A percentile compares a stretch with the other conserved stretches of the same genome.
These are phyloP conservation scores for Enteromius trimaculatus DNA, from an alignment of 2,797 vertebrate genomes.

Conservation along the genomic window DNA sequence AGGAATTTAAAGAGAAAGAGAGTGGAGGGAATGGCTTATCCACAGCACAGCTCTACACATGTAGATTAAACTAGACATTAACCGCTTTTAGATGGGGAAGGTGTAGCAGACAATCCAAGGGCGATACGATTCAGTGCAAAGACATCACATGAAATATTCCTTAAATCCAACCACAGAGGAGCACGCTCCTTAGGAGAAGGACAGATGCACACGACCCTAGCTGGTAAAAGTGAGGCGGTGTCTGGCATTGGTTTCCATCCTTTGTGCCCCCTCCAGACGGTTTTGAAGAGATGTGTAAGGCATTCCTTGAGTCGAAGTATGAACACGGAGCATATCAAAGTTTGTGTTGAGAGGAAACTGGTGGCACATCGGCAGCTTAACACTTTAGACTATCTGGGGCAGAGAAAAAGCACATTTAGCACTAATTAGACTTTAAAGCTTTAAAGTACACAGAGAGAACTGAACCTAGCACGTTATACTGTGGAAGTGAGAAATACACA, in stretches of 20 bases:
- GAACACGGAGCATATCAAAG: conserved; percentile 24
- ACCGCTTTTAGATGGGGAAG: conserved; percentile 9
- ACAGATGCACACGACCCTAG: conserved; percentile 57
- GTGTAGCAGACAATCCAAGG: conserved; percentile 30
- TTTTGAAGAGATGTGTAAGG: conserved; percentile 75
- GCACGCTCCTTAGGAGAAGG: conserved; percentile 23
- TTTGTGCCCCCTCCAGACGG: conserved; percentile 76
- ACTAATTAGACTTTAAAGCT: background rate
- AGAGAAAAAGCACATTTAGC: conserved; percentile 60
- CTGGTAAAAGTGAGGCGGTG: conserved; percentile 74
- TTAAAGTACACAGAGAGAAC: background rate
- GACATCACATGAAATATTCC: conserved; percentile 37
- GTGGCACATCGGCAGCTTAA: conserved; percentile 42
- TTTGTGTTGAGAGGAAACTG: conserved; percentile 53
- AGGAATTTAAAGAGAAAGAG: conserved; percentile 38
- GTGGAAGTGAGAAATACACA: background rate
- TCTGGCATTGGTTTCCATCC: conserved; percentile 73
- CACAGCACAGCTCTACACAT: conserved; percentile 19
- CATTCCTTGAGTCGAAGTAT: conserved; percentile 76
- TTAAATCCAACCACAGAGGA: conserved; percentile 53
- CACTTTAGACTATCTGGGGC: conserved; percentile 67
- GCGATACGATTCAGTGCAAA: conserved; percentile 19
- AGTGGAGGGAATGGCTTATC: conserved; percentile 15
- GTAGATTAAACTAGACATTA: conserved; percentile 19
- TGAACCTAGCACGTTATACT: conserved; percentile 3